Evolutionary conservation across 2,797 vertebrate species (phyloP).

Genomic region (Psittacula echo): DNA sequence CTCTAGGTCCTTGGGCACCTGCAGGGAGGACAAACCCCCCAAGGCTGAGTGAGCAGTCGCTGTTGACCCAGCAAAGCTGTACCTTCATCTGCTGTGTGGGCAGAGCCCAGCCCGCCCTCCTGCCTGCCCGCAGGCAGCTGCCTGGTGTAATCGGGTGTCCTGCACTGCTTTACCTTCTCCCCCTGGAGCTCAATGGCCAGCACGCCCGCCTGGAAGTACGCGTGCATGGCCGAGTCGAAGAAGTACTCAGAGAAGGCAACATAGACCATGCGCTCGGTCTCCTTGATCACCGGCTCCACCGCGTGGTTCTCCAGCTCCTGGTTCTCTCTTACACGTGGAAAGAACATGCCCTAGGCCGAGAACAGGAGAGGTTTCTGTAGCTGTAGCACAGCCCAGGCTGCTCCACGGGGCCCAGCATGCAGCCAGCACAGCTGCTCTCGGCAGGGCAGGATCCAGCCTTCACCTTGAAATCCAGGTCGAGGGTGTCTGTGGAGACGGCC

Average conservation of each 20-base stretch:
- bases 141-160: accelerated
- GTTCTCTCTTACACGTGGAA: constrained; percentile 76
- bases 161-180: constrained; percentile 79
- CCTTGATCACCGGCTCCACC: constrained; percentile 83
- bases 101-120: not conserved
- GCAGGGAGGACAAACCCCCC: not conserved
- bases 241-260: constrained; percentile 93
- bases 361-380: not conserved
- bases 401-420: accelerated
- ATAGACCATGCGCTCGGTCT: constrained; percentile 93
- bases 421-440: not conserved
- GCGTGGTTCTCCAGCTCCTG: constrained; percentile 82
- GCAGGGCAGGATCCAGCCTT: not conserved
- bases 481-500: constrained; percentile 77
- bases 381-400: accelerated
- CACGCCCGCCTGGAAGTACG: constrained; percentile 87
- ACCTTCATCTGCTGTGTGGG: not conserved
- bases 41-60: accelerated
- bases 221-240: constrained; percentile 91
- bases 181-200: constrained; percentile 84
- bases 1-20: constrained; percentile 93
- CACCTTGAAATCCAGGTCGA: constrained; percentile 94
- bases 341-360: constrained; percentile 86
- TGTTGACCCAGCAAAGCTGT: constrained; percentile 69
- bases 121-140: not conserved